Conservation (phyloP, 2,797 vertebrate species). For the Enteromius argenteus region DNA sequence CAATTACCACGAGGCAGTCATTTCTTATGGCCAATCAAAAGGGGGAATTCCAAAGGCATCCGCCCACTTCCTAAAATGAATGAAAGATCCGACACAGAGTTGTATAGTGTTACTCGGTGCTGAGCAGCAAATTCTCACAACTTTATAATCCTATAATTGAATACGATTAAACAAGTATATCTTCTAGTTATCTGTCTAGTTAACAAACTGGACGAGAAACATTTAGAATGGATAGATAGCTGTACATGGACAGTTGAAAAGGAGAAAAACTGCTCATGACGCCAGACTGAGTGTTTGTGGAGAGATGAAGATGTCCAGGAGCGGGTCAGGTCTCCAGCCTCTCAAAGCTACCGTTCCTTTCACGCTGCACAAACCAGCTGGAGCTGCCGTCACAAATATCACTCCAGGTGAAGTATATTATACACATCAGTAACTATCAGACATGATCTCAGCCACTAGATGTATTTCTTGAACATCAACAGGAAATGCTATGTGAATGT, state of each 20-base stretch:
- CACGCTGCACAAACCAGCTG: slow-evolving; percentile 77
- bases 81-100: not conserved
- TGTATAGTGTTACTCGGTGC: not conserved
- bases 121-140: not conserved
- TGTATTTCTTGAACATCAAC: slow-evolving; percentile 8
- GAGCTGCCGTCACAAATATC: slow-evolving; percentile 67
- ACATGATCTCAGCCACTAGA: not conserved
- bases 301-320: slow-evolving; percentile 56
- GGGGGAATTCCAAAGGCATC: slow-evolving; percentile 49
- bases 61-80: slow-evolving; percentile 52
- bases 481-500: slow-evolving; percentile 17
- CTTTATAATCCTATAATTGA: not conserved
- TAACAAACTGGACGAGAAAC: not conserved
- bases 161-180: not conserved
- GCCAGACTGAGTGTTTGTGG: slow-evolving; percentile 12
- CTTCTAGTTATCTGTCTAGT: not conserved
- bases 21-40: slow-evolving; percentile 67
- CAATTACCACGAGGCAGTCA: slow-evolving; percentile 60
- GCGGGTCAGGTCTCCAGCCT: slow-evolving; percentile 79
- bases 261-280: not conserved
- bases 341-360: slow-evolving; percentile 86
- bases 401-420: slow-evolving; percentile 70
- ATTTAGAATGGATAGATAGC: slow-evolving; percentile 4
- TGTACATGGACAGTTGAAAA: not conserved
- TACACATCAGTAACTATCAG: not conserved